Conservation (phyloP, 2,888 invertebrate genomes). For the Tenthredo notha region DNA sequence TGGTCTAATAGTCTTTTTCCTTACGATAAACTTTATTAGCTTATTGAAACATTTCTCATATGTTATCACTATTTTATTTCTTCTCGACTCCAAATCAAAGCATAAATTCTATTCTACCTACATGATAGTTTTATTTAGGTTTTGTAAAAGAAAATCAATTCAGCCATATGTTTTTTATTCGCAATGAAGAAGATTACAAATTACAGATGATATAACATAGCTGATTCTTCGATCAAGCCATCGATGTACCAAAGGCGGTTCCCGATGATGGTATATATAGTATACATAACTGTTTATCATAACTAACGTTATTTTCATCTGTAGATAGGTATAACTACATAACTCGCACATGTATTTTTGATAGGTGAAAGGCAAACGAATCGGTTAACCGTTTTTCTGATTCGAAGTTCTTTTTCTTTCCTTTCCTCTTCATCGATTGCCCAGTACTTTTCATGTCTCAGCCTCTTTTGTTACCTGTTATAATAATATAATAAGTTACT, state of each 20-base stretch:
- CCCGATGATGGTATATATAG: not conserved
- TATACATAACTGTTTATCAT: slow-evolving; percentile 23
- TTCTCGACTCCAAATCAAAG: not conserved
- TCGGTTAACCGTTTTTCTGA: slow-evolving; percentile 15
- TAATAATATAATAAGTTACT: not conserved
- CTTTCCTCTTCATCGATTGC: not conserved
- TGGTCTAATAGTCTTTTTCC: no score
- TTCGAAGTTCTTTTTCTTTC: not conserved
- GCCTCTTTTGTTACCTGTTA: not conserved
- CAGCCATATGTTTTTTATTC: not conserved
- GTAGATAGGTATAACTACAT: not conserved
- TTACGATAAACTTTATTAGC: not conserved
- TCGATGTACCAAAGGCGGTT: not conserved
- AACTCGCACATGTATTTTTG: not conserved
- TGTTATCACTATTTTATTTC: not conserved
- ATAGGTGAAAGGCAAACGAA: slow-evolving; percentile 23
- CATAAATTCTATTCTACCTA: not conserved
- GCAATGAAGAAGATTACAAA: not conserved
- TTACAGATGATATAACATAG: not conserved
- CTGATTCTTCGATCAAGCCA: not conserved
- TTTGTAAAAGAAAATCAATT: not conserved
- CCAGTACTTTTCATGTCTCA: not conserved
- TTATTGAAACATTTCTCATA: not conserved
- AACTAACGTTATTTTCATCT: slow-evolving; percentile 3
- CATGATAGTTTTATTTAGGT: not conserved